These are phyloP conservation scores for Siniperca knerii DNA, from an alignment of 2,113 vertebrate genomes.

Conservation along the genomic window DNA sequence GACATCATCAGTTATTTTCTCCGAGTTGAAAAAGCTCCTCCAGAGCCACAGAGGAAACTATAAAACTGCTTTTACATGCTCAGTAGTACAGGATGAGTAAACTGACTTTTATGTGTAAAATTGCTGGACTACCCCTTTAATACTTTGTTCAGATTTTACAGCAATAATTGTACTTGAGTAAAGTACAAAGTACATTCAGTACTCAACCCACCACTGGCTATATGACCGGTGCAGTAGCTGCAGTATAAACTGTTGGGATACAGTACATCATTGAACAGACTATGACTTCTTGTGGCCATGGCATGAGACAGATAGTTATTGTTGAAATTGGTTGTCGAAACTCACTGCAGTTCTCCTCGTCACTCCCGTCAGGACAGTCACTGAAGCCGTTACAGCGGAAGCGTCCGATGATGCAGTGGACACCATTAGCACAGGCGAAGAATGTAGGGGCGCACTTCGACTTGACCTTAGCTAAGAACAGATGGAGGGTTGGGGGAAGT, in stretches of 20 bases:
- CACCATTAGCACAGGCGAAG: constrained; percentile 93
- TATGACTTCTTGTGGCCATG: constrained; percentile 8
- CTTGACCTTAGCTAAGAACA: constrained; percentile 89
- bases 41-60: background rate
- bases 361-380: constrained; percentile 96
- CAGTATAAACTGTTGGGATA: constrained; percentile 5
- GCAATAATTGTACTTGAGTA: background rate
- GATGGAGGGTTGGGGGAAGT: constrained; percentile 5
- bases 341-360: constrained; percentile 99
- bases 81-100: background rate
- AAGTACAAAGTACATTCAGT: background rate
- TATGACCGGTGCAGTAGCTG: background rate
- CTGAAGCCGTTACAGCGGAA: constrained; percentile 96
- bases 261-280: constrained; percentile 21
- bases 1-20: background rate
- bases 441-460: constrained; percentile 94
- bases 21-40: background rate
- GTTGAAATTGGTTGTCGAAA: constrained; percentile 51
- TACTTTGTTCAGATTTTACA: constrained; percentile 9
- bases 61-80: background rate
- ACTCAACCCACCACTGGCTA: background rate
- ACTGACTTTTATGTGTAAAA: background rate
- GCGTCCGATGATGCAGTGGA: constrained; percentile 98
- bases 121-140: background rate
- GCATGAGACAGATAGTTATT: background rate